A percentile compares a stretch with the other conserved stretches of the same genome.
phyloP scores from a whole-genome alignment of 2,797 vertebrate species.

The Macroramphosus scolopax region DNA sequence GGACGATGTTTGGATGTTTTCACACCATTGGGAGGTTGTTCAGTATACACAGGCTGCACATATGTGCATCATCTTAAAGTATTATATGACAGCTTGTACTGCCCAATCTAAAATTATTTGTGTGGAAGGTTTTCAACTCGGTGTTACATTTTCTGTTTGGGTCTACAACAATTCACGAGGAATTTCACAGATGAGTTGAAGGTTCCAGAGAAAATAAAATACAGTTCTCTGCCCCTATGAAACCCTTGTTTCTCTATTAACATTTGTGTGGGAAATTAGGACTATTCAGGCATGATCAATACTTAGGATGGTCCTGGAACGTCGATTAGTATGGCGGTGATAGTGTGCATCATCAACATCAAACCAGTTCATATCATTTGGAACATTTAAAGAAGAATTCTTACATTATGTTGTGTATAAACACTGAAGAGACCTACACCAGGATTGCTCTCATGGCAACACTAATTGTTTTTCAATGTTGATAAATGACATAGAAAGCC shows the following conservation, averaged over 20 bases:
- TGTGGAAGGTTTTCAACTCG: conserved; percentile 49
- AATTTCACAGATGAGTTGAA: conserved; percentile 40
- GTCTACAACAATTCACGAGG: conserved; percentile 36
- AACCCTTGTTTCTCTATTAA: conserved; percentile 11
- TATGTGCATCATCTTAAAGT: conserved; percentile 62
- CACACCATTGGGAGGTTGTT: conserved; percentile 53
- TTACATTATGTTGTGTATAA: conserved; percentile 43
- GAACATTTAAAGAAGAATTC: conserved; percentile 29
- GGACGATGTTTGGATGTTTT: conserved; percentile 77
- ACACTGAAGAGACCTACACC: conserved; percentile 62
- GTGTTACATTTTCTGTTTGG: conserved; percentile 32
- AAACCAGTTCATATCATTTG: conserved; percentile 18
- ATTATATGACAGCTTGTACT: conserved; percentile 39
- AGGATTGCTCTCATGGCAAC: conserved; percentile 68
- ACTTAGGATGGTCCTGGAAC: conserved; percentile 19
- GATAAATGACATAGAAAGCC: conserved; percentile 74
- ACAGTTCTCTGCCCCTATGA: conserved; percentile 13
- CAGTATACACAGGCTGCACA: conserved; percentile 51
- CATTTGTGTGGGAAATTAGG: not conserved
- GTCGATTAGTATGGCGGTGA: conserved; percentile 9
- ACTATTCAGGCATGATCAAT: conserved; percentile 24
- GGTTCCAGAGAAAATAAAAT: conserved; percentile 25
- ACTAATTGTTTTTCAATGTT: conserved; percentile 82
- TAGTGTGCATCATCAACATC: conserved; percentile 22
- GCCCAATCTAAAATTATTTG: conserved; percentile 48